A percentile compares a stretch with the other conserved stretches of the same genome.
phyloP scores from a whole-genome alignment of 1,140 invertebrate species.

The Wiebesia pumilae region DNA sequence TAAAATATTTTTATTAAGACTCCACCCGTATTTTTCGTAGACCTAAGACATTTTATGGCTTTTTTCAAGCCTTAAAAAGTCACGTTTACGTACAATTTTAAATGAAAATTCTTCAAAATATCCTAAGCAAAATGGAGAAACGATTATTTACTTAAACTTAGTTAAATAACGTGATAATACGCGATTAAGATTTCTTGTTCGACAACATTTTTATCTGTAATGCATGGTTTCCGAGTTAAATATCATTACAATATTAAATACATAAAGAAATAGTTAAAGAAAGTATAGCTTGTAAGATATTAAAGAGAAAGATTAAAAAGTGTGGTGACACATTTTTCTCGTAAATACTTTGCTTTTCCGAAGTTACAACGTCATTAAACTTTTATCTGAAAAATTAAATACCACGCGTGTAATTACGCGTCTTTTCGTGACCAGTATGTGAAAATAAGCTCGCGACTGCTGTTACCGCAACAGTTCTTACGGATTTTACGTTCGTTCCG shows the following conservation, averaged over 20 bases:
- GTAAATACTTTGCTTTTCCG: neutral
- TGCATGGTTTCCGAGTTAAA: neutral
- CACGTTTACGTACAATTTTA: neutral
- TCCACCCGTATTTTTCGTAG: neutral
- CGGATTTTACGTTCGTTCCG: neutral
- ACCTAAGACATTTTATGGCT: neutral
- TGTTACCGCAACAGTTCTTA: neutral
- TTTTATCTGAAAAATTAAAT: neutral
- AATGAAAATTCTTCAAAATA: neutral
- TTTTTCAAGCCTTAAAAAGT: neutral
- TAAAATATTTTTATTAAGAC: slow-evolving; percentile 11
- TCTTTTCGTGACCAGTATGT: neutral
- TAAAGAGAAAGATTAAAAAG: neutral
- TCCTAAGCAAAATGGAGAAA: neutral
- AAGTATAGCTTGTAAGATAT: neutral
- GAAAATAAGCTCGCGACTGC: slow-evolving; percentile 4
- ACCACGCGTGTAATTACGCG: neutral
- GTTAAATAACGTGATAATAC: neutral
- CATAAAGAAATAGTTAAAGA: neutral
- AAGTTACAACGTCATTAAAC: neutral
- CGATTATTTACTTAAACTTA: neutral
- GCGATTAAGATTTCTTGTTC: neutral
- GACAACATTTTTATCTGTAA: neutral
- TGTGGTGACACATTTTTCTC: neutral
- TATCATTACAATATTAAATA: neutral